Evolutionary conservation across 1,140 invertebrate genomes (phyloP).

Genomic region (Brachionus rubens): DNA sequence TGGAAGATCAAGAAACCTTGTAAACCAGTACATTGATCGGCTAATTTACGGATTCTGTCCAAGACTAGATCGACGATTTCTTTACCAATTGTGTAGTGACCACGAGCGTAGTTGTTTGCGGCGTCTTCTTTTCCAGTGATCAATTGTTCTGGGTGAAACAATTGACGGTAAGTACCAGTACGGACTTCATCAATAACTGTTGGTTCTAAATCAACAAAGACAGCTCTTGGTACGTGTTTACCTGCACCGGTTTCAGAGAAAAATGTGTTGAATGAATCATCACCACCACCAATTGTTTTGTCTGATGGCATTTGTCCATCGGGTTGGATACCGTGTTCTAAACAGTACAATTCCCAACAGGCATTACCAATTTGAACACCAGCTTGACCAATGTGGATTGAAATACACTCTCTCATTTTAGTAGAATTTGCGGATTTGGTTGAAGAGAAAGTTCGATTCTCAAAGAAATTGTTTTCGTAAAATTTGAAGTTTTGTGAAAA

Average conservation of each 20-base stretch:
- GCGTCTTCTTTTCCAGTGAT: conserved; percentile 73
- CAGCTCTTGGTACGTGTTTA: too few species aligned
- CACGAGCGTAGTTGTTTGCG: conserved; percentile 81
- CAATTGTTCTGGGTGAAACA: conserved; percentile 60
- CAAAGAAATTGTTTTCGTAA: too few species aligned
- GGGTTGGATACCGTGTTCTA: conserved; percentile 9
- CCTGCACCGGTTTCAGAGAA: too few species aligned
- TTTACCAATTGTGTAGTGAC: conserved; percentile 86
- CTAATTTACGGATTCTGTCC: conserved; percentile 64
- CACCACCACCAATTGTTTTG: too few species aligned
- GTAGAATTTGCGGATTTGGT: too few species aligned
- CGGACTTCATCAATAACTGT: conserved; percentile 55
- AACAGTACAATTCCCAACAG: conserved; percentile 30
- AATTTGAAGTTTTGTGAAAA: too few species aligned
- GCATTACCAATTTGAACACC: conserved; percentile 31
- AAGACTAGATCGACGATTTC: conserved; percentile 77
- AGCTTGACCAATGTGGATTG: conserved; percentile 11
- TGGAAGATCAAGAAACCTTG: conserved; percentile 44
- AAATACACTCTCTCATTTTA: background rate
- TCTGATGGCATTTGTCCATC: conserved; percentile 45
- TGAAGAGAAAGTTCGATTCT: too few species aligned
- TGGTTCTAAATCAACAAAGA: conserved; percentile 54
- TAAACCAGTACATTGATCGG: conserved; percentile 37
- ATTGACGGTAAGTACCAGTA: conserved; percentile 51
- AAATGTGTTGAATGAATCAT: too few species aligned